These are phyloP conservation scores for Drosophila tripunctata DNA, from an alignment of 2,888 invertebrate species.

Conservation along the genomic window DNA sequence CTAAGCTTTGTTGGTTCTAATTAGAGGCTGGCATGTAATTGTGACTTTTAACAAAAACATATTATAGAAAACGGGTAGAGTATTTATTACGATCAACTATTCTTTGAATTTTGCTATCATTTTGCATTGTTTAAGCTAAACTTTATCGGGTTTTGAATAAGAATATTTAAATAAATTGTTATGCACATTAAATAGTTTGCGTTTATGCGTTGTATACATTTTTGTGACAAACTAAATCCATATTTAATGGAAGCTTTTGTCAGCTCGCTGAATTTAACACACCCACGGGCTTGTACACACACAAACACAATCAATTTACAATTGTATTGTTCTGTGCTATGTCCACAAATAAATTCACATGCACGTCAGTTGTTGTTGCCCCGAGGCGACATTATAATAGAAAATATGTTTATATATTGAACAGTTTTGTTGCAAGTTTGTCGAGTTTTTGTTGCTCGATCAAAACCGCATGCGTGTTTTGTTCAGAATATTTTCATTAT, in stretches of 20 bases:
- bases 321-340: slow-evolving; percentile 8
- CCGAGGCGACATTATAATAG: slow-evolving; percentile 28
- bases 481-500: slow-evolving; percentile 64
- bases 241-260: slow-evolving; percentile 8
- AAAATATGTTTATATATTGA: too few relatives aligned
- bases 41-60: not conserved
- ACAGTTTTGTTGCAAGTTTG: slow-evolving; percentile 35
- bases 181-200: not conserved
- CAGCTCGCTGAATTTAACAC: not conserved
- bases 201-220: not conserved
- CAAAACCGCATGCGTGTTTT: slow-evolving; percentile 58
- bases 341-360: not conserved
- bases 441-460: slow-evolving; percentile 40
- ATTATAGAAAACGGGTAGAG: not conserved
- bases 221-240: slow-evolving; percentile 4
- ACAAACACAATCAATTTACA: slow-evolving; percentile 19
- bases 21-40: too few relatives aligned
- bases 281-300: slow-evolving; percentile 16
- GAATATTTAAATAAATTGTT: not conserved
- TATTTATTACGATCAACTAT: not conserved
- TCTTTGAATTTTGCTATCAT: not conserved
- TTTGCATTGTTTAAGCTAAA: not conserved
- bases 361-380: slow-evolving; percentile 7
- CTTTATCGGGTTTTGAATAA: not conserved
- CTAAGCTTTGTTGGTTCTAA: not conserved